Evolutionary conservation across 2,113 vertebrate species (phyloP), one percentile per base, ranked within the genome.

Genomic region (Chaetodon auriga): DNA sequence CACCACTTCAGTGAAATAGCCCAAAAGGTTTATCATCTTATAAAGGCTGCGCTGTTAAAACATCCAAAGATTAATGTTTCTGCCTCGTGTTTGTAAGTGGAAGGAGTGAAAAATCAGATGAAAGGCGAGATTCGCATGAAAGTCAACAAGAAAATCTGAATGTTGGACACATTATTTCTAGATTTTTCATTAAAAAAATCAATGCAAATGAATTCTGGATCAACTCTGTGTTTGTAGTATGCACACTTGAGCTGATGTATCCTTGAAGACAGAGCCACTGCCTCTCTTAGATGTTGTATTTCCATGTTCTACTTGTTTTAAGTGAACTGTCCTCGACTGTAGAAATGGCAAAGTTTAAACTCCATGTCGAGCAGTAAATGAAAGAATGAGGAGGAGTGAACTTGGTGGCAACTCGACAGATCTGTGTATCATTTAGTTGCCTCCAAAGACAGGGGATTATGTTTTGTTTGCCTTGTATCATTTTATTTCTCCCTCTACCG

Each of bases 401-500:
- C 46, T 48, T 80, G 78, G 78, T 58, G 80, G 53, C 23, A 30
- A 65, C 65, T 81, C 69, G 68, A 75, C 70, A 43, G 41, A 89
- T 69, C 43, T 70, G 71, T 74, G 78, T 69, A 75, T 82, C 68
- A 79, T 89, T 81, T 58, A 66, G 66, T 54, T 86, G 51, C 78
- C 58, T 77, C 60, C 19, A 68, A 68, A 85, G 76, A 82, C 76
- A 76, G 25, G 63, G 51, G 41, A n/a, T 58, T 4, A 43, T 51
- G 68, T 84, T 75, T 75, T 84, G 66, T 88, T 87, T 85, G 81
- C 63, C 48, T 80, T 71, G 80, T 90, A 85, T 89, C 89, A 90
- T 88, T 92, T 92, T 65, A 90, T 92, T 92, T 89, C 77, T 89
- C 83, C 81, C 90, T 91, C 90, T 90, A 89, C 84, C 80, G 85